Evolutionary conservation across 2,113 vertebrate genomes (phyloP).

Genomic region (Takifugu flavidus): DNA sequence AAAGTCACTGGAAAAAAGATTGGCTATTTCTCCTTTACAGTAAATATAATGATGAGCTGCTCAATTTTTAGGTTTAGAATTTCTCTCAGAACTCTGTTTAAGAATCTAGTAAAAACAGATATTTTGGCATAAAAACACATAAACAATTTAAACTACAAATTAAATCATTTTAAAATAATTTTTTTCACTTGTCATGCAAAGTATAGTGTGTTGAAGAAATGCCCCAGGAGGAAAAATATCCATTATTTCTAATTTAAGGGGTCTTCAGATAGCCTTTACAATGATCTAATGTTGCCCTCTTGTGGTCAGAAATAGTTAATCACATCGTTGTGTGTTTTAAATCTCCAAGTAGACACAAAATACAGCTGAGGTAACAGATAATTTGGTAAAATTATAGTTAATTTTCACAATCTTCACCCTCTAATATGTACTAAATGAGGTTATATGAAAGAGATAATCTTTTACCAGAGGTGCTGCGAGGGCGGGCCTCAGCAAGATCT

Average conservation of each 20-base stretch:
- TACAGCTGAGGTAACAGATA: not conserved
- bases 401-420: not conserved
- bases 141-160: no score
- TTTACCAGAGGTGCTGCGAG: slow-evolving; percentile 80
- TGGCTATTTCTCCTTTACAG: not conserved
- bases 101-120: no score
- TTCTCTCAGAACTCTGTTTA: no score
- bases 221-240: not conserved
- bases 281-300: slow-evolving; percentile 60
- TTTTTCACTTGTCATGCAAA: no score
- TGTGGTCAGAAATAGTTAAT: slow-evolving; percentile 41
- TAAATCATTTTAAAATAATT: no score
- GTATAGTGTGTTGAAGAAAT: no score
- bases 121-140: no score
- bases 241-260: not conserved
- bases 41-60: not conserved
- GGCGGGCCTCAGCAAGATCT: slow-evolving; percentile 82
- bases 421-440: not conserved
- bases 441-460: not conserved
- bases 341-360: not conserved
- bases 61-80: no score
- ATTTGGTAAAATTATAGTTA: not conserved
- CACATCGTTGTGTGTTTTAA: not conserved
- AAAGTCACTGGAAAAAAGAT: no score
- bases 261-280: not conserved